Evolutionary conservation across 2,888 invertebrate species (phyloP), one percentile per base, ranked within the genome.

Genomic region (Chaetogeoica ovagalla): DNA sequence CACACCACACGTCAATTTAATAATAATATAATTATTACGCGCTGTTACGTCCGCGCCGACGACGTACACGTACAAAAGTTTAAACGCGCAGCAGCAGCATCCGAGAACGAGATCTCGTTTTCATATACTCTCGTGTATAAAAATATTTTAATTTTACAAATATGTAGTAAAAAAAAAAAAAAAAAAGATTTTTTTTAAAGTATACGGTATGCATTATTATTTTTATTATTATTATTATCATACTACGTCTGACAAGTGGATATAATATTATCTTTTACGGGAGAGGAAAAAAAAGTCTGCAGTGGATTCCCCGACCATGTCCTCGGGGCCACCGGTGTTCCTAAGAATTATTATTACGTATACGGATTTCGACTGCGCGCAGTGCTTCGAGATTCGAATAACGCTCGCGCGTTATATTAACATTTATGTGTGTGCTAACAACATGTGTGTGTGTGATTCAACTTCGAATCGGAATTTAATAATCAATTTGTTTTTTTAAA

Each of bases 201-300:
- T 63, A 62, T 63, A 73, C 63, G n/a, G 73, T 73, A 73, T 73
- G n/a, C n/a, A n/a, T n/a, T n/a, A n/a, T n/a, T n/a, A n/a, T n/a
- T n/a, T n/a, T n/a, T n/a, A n/a, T n/a, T n/a, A n/a, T n/a, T n/a
- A n/a, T 71, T 21, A 52, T 48, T 69, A 55, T 70, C 62, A 74
- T 55, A 69, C 55, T 65, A 66, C 66, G 74, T 57, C 66, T 75
- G 74, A 75, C 74, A 75, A 75, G 74, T 66, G 65, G 55, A 75
- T 66, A 57, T 66, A 30, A 30, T 30, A 30, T 30, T 30, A 30
- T 39, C 23, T 39, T 73, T 63, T 73, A n/a, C 37, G 37, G 52
- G 37, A 73, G 63, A 60, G 52, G 37, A 73, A 73, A 60, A 21
- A n/a, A n/a, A 55, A 23, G 65, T 66, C 65, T 57, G 43, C 23